A percentile compares a stretch with the other conserved stretches of the same genome.
Conservation (phyloP, 2,797 vertebrate species). For the Pantherophis vulpinus region DNA sequence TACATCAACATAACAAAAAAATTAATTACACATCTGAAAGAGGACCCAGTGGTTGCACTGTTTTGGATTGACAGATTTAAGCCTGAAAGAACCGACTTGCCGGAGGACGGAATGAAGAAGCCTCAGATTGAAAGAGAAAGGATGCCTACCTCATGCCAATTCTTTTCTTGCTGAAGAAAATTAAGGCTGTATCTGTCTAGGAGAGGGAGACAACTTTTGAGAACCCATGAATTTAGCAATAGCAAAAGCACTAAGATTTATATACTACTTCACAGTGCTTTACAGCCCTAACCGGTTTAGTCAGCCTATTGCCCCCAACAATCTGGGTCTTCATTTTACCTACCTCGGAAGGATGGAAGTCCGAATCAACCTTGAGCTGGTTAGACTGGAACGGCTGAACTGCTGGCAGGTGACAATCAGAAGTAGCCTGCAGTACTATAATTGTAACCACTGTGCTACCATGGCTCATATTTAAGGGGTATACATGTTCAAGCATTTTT, state of each 20-base stretch:
- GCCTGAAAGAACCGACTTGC: neutral
- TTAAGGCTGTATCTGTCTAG: neutral
- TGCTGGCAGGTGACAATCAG: no score
- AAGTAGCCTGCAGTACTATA: no score
- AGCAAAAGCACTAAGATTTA: no score
- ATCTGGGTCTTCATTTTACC: no score
- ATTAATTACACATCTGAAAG: neutral
- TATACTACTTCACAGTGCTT: no score
- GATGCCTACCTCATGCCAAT: neutral
- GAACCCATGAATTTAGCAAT: no score
- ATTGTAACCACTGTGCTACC: no score
- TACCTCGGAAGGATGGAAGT: no score
- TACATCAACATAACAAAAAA: neutral
- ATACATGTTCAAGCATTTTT: neutral
- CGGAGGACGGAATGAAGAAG: neutral
- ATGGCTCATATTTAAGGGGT: neutral
- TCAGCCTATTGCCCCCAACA: no score
- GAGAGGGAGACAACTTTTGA: neutral
- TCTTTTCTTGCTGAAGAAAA: neutral
- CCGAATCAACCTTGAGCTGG: no score
- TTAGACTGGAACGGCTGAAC: no score
- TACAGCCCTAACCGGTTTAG: no score
- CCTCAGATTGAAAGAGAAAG: neutral
- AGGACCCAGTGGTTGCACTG: neutral
- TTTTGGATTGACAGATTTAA: neutral